Base-by-base conservation (phyloP, 2,888 invertebrate species). In the Thalpophila matura region DNA sequence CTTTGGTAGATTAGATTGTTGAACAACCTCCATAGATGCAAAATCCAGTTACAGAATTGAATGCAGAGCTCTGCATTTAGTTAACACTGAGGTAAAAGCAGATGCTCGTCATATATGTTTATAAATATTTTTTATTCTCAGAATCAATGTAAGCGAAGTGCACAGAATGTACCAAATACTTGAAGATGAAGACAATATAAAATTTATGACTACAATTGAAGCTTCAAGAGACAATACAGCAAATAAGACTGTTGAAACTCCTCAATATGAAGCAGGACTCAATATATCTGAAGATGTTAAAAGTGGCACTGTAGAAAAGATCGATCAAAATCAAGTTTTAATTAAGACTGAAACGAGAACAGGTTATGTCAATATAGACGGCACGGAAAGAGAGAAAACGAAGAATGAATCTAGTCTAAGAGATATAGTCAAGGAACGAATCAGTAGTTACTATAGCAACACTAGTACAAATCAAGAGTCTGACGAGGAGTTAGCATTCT, bases 321-420 rank as follows among this genome's bases (percentile, higher is more conserved):
- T 69, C 2, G 86, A 87, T 37, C 84, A 88, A 67, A 86, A 87
- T 55, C 86, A 90, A 77, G 91, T 88, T 24, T 68, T 90, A 14
- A 95, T 95, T 57, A 95, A 93, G 82, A 94, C 95, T 12, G 94
- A 95, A 84, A 92, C 93, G 1, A 90, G 86, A 76, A 91, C 94
- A 2, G 92, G 91, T 0, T 94, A 94, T 53, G 92, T 94, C 0
- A 94, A 95, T 56, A 90, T 94, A 47, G 95, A 95, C 40, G 95
- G 94, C 1, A 91, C 89, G 10, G 95, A 95, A 77, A 86, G 93
- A 79, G 94, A 93, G 14, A 90, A 90, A 67, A 61, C 68, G 7
- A 90, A 88, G 68, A 91, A 91, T 65, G 91, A 92, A 60, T 82
- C 90, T 6, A 86, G 61, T 60, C 69, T 91, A 46, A 90, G 86